Evolutionary conservation across 2,113 vertebrate species (phyloP), one percentile per base, ranked within the genome.

Genomic region (Gobius niger): DNA sequence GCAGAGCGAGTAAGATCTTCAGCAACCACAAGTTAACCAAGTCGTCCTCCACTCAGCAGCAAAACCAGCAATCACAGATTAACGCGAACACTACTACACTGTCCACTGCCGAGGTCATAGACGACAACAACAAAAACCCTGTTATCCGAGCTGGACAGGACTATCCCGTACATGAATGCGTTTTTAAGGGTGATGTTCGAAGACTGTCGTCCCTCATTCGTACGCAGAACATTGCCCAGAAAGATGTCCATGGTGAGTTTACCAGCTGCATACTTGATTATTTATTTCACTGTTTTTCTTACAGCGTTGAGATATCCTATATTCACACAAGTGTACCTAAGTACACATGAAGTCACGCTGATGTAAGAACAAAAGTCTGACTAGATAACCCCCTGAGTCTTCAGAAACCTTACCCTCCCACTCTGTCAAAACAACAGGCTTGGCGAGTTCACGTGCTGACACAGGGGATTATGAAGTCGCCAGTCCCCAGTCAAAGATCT

Each of bases 91-190:
- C 83, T 52, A 90, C 87, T 76, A 85, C 86, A 3, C 72, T 85
- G 69, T 76, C 86, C 50, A 69, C 86, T 24, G 24, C 87, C n/a
- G 90, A 90, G 5, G 84, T 91, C 12, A 63, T 89, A 65, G 91
- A 93, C 53, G 92, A 93, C 80, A 91, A 90, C 72, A 93, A 93
- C 83, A 92, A 89, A 67, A 93, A 92, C 80, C 91, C 92, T 10
- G 77, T 92, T 9, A 65, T 92, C 67, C 83, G 77, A 85, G 88
- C 77, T 75, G 89, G 72, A 76, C 88, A 87, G 34, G 92, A 92
- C 83, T 98, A 94, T 75, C 97, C 96, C 3, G 95, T 99, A n/a
- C 97, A 99, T 76, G 96, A 99, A 87, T 95, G 96, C 81, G 97
- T 98, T 57, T 98, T 98, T 85, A 95, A 95, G 83, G 97, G 96